Conservation (phyloP, 2,113 vertebrate species). For the Parotia lawesii region DNA sequence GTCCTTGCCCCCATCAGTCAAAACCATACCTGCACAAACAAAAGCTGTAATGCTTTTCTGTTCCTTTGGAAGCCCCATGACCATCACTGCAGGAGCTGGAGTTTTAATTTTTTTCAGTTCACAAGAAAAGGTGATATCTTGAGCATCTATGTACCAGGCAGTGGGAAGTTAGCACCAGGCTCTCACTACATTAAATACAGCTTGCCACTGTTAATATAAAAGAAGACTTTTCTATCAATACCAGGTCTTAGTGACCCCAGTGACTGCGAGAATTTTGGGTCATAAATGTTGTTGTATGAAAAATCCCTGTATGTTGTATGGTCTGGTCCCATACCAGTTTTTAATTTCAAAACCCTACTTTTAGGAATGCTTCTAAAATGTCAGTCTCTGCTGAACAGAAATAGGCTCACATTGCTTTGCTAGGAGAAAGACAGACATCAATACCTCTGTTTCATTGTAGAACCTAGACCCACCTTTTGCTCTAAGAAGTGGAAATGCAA, state of each 20-base stretch:
- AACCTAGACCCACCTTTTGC: not conserved
- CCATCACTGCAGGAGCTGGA: not conserved
- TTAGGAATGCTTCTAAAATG: not conserved
- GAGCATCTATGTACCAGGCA: not conserved
- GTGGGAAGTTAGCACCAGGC: not conserved
- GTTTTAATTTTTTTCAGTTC: not conserved
- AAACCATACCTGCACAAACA: not conserved
- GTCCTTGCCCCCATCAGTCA: not conserved
- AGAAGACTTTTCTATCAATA: not conserved
- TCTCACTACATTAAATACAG: not conserved
- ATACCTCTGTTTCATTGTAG: not conserved
- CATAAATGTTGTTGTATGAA: not conserved
- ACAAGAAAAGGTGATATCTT: not conserved
- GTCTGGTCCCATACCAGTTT: not conserved
- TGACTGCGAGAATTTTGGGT: not conserved
- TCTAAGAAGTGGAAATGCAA: not conserved
- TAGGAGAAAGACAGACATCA: not conserved
- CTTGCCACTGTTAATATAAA: accelerated
- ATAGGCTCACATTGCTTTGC: accelerated
- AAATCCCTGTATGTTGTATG: not conserved
- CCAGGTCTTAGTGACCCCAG: not conserved
- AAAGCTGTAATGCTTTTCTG: not conserved
- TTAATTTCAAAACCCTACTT: not conserved
- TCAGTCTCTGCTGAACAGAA: not conserved
- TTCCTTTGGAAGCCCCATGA: not conserved